phyloP scores from a whole-genome alignment of 2,888 invertebrate species.

The Syrista parreyssii region DNA sequence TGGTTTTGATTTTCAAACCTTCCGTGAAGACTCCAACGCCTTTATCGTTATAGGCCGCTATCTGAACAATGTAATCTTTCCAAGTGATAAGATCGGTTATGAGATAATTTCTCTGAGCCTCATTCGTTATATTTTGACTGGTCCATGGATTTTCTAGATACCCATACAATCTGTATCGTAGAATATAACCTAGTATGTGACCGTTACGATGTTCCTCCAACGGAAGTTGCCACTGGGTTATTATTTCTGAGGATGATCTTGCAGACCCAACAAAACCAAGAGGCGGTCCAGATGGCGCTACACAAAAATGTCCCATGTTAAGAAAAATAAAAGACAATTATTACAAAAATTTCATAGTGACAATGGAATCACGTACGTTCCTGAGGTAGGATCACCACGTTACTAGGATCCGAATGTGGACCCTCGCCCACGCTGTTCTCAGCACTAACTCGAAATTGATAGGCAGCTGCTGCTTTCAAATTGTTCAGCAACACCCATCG shows the following conservation, averaged over 20 bases:
- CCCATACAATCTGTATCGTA: conserved; percentile 90
- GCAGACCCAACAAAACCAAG: conserved; percentile 95
- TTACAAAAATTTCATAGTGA: conserved; percentile 12
- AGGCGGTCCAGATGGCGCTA: conserved; percentile 97
- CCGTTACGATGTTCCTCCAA: conserved; percentile 95
- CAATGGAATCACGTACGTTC: conserved; percentile 78
- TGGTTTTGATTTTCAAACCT: conserved; percentile 92
- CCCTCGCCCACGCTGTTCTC: conserved; percentile 97
- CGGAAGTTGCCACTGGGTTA: conserved; percentile 97
- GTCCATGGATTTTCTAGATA: conserved; percentile 95
- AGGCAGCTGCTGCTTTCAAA: conserved; percentile 93
- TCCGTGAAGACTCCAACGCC: conserved; percentile 94
- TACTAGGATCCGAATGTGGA: conserved; percentile 88
- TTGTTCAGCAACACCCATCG: conserved; percentile 85
- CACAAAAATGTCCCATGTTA: conserved; percentile 16
- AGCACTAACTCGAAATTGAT: conserved; percentile 97
- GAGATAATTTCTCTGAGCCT: conserved; percentile 89
- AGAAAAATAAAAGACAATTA: conserved; percentile 1
- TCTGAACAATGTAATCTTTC: conserved; percentile 97
- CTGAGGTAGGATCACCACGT: conserved; percentile 91
- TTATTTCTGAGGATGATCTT: conserved; percentile 93
- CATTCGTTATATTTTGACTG: conserved; percentile 90
- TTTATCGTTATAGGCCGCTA: conserved; percentile 97
- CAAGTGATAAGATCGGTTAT: conserved; percentile 95
- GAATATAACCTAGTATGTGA: conserved; percentile 91